Conservation (phyloP, 2,113 vertebrate species). For the Coptodon bakossiorum region DNA sequence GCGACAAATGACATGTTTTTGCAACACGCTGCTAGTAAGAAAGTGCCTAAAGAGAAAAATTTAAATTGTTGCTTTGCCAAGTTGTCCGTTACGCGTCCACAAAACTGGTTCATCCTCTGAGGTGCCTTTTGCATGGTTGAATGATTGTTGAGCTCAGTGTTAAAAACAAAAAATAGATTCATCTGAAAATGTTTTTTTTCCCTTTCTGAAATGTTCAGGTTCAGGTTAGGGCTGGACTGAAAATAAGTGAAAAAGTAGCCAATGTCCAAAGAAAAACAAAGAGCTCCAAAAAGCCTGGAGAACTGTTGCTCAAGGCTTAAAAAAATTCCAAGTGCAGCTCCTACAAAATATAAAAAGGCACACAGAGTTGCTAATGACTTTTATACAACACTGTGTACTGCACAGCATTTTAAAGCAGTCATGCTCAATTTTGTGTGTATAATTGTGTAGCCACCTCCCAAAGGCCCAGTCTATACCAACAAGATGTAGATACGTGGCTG, state of each 20-base stretch:
- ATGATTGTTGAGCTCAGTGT: background rate
- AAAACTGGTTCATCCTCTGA: background rate
- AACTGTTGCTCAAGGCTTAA: background rate
- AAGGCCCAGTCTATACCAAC: background rate
- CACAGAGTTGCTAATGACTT: background rate
- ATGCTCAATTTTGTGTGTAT: background rate
- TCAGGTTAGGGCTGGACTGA: background rate
- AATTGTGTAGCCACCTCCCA: background rate
- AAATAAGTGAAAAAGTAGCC: background rate
- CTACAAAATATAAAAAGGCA: background rate
- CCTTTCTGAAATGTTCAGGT: background rate
- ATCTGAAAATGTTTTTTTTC: fast-evolving
- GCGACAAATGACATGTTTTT: background rate
- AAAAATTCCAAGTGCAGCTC: background rate
- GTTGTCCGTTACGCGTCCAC: background rate
- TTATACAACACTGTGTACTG: background rate
- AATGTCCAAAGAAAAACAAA: background rate
- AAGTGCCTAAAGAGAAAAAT: background rate
- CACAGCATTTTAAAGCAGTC: background rate
- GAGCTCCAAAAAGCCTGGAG: background rate
- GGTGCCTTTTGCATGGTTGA: background rate
- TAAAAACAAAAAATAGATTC: background rate
- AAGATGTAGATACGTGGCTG: background rate
- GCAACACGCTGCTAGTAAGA: background rate
- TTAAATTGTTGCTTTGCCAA: background rate